Conservation (phyloP, 2,888 invertebrate genomes). For the Cataglyphis livida region DNA sequence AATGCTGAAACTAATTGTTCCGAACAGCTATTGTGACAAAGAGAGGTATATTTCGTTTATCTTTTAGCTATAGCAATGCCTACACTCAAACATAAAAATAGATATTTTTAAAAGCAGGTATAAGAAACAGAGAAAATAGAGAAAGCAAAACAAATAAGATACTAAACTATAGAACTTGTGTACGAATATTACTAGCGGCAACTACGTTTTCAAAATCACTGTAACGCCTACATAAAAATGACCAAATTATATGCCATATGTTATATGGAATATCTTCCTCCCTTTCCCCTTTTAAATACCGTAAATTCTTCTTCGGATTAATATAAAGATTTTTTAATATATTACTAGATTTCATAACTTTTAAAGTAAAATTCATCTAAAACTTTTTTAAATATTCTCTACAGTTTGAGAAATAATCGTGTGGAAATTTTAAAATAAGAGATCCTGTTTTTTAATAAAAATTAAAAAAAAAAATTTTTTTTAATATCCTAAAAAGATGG, state of each 20-base stretch:
- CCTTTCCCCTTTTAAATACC: not conserved
- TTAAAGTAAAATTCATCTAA: not conserved
- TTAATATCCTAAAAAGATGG: not conserved
- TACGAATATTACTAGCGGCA: too few species aligned
- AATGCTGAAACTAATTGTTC: too few species aligned
- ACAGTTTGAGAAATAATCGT: not conserved
- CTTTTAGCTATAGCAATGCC: too few species aligned
- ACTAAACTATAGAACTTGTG: too few species aligned
- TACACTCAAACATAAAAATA: too few species aligned
- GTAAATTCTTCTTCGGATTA: not conserved
- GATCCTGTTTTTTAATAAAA: not conserved
- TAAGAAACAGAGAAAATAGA: too few species aligned
- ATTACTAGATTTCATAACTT: not conserved
- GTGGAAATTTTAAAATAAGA: not conserved
- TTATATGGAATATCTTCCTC: not conserved
- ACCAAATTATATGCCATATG: not conserved
- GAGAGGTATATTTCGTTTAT: too few species aligned
- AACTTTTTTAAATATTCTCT: not conserved
- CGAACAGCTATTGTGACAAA: too few species aligned
- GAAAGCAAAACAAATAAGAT: too few species aligned
- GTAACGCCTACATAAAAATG: not conserved
- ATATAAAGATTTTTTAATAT: not conserved
- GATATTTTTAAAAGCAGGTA: too few species aligned
- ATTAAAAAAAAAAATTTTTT: not conserved
- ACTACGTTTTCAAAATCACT: too few species aligned